phyloP scores from a whole-genome alignment of 2,888 invertebrate genomes.

The Apantesis nais region DNA sequence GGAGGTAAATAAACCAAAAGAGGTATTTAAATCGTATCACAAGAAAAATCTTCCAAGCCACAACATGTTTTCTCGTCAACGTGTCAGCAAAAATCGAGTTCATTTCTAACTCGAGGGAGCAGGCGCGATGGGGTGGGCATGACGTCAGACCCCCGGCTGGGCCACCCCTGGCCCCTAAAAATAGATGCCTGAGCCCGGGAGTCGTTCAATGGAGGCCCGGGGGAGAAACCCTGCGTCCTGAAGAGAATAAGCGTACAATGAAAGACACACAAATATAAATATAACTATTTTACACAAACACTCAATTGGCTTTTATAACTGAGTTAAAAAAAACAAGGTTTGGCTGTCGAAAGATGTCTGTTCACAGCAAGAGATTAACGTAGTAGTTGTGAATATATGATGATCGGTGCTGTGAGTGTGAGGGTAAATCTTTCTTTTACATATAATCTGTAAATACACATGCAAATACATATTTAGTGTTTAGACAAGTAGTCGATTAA shows the following conservation, averaged over 20 bases:
- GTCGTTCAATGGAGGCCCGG: slow-evolving; percentile 73
- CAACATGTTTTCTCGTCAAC: slow-evolving; percentile 60
- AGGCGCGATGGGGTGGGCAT: slow-evolving; percentile 47
- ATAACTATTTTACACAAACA: not conserved
- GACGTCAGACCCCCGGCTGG: slow-evolving; percentile 60
- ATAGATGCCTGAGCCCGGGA: slow-evolving; percentile 78
- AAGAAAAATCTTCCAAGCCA: slow-evolving; percentile 48
- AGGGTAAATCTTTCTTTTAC: not conserved
- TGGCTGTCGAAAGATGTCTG: not conserved
- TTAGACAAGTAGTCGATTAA: not conserved
- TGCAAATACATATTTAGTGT: not conserved
- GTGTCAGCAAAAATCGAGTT: slow-evolving; percentile 60
- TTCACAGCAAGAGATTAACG: not conserved
- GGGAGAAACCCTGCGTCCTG: slow-evolving; percentile 42
- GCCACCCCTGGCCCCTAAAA: slow-evolving; percentile 73
- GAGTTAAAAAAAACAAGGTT: not conserved
- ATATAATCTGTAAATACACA: no score
- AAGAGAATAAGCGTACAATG: slow-evolving; percentile 28
- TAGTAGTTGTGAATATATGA: not conserved
- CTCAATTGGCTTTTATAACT: not conserved
- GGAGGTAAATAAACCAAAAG: slow-evolving; percentile 8
- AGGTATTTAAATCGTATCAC: slow-evolving; percentile 46
- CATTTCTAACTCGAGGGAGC: slow-evolving; percentile 50
- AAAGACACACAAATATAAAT: slow-evolving; percentile 23
- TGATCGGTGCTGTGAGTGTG: not conserved